These are phyloP conservation scores for Drosophila meridionalis DNA, from an alignment of 2,888 invertebrate species.

Conservation along the genomic window DNA sequence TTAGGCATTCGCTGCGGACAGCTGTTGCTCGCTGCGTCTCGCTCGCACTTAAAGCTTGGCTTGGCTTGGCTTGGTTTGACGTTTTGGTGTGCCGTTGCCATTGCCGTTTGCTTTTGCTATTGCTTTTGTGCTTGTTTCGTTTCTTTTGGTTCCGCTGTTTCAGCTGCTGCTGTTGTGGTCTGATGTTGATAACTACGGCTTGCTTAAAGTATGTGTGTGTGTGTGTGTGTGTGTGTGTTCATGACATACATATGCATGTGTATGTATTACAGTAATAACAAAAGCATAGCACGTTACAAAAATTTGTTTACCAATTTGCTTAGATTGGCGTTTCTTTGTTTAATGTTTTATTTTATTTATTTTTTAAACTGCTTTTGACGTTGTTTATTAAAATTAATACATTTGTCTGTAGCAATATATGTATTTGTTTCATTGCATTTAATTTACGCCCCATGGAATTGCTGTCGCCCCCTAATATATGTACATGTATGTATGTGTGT, in stretches of 20 bases:
- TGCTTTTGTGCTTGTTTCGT: constrained; percentile 37
- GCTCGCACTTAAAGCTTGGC: constrained; percentile 32
- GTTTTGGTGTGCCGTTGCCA: constrained; percentile 18
- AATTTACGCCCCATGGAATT: constrained; percentile 68
- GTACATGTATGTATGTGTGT: neutral
- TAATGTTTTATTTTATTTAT: constrained; percentile 2
- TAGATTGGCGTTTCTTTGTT: constrained; percentile 15
- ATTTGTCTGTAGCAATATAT: constrained; percentile 3
- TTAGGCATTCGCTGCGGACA: constrained; percentile 32
- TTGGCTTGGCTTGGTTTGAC: constrained; percentile 26
- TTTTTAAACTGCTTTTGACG: constrained; percentile 17
- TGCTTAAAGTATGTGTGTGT: neutral
- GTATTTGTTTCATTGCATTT: constrained; percentile 60
- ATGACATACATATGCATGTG: neutral
- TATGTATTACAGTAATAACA: constrained; percentile 19
- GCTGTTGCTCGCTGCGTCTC: constrained; percentile 38
- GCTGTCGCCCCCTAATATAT: constrained; percentile 24
- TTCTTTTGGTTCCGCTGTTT: constrained; percentile 22
- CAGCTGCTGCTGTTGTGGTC: constrained; percentile 33
- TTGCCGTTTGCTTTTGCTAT: constrained; percentile 10
- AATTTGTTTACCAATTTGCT: constrained; percentile 50
- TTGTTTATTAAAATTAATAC: constrained; percentile 39
- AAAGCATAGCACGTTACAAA: constrained; percentile 33
- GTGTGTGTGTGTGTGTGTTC: constrained; percentile 2
- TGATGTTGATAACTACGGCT: constrained; percentile 44